Evolutionary conservation across 2,797 vertebrate genomes (phyloP).

Genomic region (Somateria mollissima): DNA sequence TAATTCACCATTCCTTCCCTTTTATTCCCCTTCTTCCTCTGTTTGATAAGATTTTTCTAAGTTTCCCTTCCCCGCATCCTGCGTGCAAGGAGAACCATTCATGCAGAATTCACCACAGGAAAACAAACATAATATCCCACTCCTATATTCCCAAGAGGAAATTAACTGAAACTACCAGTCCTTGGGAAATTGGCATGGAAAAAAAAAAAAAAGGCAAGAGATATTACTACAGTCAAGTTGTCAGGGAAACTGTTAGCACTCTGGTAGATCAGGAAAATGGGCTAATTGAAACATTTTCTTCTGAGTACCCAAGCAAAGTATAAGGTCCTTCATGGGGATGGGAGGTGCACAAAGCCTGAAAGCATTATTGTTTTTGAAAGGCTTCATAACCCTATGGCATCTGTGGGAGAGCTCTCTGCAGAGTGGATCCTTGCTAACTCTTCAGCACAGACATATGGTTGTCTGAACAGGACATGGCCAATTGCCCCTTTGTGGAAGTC

Average conservation of each 20-base stretch:
- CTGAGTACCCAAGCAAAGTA: conserved; percentile 27
- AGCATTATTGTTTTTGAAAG: conserved; percentile 8
- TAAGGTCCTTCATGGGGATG: not conserved
- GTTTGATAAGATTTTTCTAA: not conserved
- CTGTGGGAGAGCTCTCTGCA: not conserved
- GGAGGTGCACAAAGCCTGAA: conserved; percentile 8
- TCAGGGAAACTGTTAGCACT: conserved; percentile 45
- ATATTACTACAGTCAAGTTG: conserved; percentile 23
- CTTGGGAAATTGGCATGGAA: conserved; percentile 16
- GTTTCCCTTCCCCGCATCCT: conserved; percentile 18
- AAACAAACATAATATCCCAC: conserved; percentile 40
- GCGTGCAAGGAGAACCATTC: not conserved
- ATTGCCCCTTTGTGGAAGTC: conserved; percentile 45
- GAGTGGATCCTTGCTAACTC: conserved; percentile 5
- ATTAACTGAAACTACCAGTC: conserved; percentile 53
- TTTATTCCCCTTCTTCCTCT: not conserved
- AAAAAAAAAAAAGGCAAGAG: not conserved
- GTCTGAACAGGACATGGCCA: conserved; percentile 39
- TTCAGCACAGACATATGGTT: not conserved
- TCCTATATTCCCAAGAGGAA: conserved; percentile 26
- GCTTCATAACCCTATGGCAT: not conserved
- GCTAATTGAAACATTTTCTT: conserved; percentile 43
- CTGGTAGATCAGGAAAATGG: conserved; percentile 26
- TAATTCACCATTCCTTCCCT: not conserved
- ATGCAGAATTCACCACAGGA: conserved; percentile 43